Evolutionary conservation across 2,888 invertebrate species (phyloP).

Genomic region (Elysia crispata): DNA sequence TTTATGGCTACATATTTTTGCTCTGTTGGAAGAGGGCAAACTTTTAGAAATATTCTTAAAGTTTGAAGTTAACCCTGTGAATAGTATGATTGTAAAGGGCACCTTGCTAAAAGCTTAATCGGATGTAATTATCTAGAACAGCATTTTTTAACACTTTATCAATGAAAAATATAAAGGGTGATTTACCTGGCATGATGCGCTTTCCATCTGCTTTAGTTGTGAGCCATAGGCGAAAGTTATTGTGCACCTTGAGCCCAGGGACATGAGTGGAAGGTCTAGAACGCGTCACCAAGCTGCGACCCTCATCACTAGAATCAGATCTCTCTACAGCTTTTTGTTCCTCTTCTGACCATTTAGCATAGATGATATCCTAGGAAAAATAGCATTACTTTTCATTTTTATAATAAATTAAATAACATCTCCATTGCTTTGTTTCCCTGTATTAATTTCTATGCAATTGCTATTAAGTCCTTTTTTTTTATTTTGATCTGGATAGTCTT

Average conservation of each 20-base stretch:
- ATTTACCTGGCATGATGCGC: conserved; percentile 70
- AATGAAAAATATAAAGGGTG: not conserved
- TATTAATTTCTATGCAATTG: too few relatives aligned
- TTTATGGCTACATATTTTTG: too few relatives aligned
- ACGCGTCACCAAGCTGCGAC: conserved; percentile 59
- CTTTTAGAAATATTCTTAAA: too few relatives aligned
- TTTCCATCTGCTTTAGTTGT: conserved; percentile 67
- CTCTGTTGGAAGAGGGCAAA: too few relatives aligned
- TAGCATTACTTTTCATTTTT: not conserved
- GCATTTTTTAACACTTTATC: not conserved
- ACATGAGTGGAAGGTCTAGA: conserved; percentile 54
- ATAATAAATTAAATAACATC: too few relatives aligned
- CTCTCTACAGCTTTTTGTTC: conserved; percentile 51
- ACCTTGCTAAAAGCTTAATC: not conserved
- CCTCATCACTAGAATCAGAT: conserved; percentile 59
- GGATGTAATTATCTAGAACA: not conserved
- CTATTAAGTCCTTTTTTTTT: too few relatives aligned
- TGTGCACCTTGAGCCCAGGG: conserved; percentile 54
- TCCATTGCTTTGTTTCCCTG: too few relatives aligned
- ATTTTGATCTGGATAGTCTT: too few relatives aligned
- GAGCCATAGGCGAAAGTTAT: conserved; percentile 73
- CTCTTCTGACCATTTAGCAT: conserved; percentile 53
- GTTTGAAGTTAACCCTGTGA: not conserved
- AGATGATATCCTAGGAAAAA: conserved; percentile 63
- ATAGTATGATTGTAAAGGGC: not conserved